Conservation (phyloP, 2,888 invertebrate species). For the Lochmaea capreae region DNA sequence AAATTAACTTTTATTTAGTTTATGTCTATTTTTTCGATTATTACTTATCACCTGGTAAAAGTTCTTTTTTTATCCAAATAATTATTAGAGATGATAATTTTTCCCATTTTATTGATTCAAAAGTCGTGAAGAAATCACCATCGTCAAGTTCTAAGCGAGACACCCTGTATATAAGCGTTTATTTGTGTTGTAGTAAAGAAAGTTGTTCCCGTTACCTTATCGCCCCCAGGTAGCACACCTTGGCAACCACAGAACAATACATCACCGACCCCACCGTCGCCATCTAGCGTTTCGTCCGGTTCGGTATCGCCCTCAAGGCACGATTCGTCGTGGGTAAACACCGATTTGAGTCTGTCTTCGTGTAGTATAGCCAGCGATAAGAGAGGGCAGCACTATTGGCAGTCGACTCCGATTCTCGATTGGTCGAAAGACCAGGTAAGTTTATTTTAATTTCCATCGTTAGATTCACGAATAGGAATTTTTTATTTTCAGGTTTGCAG, state of each 20-base stretch:
- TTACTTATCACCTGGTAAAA: too few relatives aligned
- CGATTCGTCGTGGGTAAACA: slow-evolving; percentile 67
- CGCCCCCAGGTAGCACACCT: slow-evolving; percentile 73
- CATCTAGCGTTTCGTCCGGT: slow-evolving; percentile 75
- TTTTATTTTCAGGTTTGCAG: slow-evolving; percentile 82
- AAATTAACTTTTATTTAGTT: too few relatives aligned
- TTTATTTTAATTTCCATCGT: slow-evolving; percentile 8
- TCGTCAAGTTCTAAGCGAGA: background rate
- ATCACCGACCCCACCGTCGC: slow-evolving; percentile 71
- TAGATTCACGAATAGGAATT: background rate
- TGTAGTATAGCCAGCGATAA: slow-evolving; percentile 75
- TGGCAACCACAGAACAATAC: slow-evolving; percentile 67
- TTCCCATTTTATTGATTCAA: background rate
- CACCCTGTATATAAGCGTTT: slow-evolving; percentile 10
- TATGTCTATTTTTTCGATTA: too few relatives aligned
- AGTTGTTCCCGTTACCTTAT: slow-evolving; percentile 73
- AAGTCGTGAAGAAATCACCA: background rate
- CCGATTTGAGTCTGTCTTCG: slow-evolving; percentile 71
- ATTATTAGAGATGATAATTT: too few relatives aligned
- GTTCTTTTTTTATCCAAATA: too few relatives aligned
- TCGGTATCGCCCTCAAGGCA: slow-evolving; percentile 69
- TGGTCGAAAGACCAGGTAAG: slow-evolving; percentile 83
- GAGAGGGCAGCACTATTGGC: slow-evolving; percentile 74
- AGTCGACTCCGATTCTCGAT: slow-evolving; percentile 77
- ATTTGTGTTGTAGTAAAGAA: slow-evolving; percentile 70